phyloP scores from a whole-genome alignment of 2,113 vertebrate genomes.

The Indicator indicator region DNA sequence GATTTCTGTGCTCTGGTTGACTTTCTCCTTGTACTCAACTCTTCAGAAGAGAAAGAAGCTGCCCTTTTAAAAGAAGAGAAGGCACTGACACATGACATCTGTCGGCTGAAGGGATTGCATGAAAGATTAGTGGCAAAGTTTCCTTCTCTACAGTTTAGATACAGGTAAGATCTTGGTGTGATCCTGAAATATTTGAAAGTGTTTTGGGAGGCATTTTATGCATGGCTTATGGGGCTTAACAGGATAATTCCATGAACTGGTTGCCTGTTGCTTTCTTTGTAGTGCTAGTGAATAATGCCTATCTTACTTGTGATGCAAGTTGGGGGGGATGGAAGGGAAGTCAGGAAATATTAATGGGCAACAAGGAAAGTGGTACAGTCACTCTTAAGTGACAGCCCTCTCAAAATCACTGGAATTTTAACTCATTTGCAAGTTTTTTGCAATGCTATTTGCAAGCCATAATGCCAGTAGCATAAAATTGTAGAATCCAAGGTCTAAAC shows the following conservation, averaged over 20 bases:
- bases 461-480: not conserved
- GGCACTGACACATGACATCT: conserved; percentile 76
- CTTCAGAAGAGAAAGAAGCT: conserved; percentile 87
- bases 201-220: not conserved
- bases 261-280: not conserved
- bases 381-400: not conserved
- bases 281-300: not conserved
- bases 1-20: not conserved
- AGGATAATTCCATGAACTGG: not conserved
- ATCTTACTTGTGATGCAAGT: not conserved
- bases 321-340: not conserved
- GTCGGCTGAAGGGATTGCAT: conserved; percentile 77
- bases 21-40: not conserved
- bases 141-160: conserved; percentile 90
- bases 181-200: not conserved
- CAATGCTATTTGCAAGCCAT: not conserved
- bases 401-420: not conserved
- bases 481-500: not conserved
- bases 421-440: not conserved
- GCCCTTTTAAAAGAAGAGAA: conserved; percentile 80
- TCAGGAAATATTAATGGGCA: not conserved
- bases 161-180: conserved; percentile 79
- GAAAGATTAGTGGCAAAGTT: conserved; percentile 86
- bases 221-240: not conserved
- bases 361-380: not conserved